Base-by-base conservation (phyloP, 2,888 invertebrate species). In the Exephanes ischioxanthus region DNA sequence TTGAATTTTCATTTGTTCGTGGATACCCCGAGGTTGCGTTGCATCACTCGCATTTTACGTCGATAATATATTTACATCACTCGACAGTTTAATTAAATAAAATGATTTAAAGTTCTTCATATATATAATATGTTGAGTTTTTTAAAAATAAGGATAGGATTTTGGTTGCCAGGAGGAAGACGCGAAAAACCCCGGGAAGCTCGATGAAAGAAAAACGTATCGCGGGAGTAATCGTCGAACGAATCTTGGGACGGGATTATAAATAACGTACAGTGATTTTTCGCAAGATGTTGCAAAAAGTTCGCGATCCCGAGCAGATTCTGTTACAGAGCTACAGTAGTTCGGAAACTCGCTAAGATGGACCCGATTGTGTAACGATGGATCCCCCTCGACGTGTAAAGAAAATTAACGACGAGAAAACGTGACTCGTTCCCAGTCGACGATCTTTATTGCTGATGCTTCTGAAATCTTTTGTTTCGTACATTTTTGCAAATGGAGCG, bases 221-320 rank as follows among this genome's bases (percentile, higher is more conserved):
- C 45, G 45, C 45, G 16, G 45, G 45, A 48, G 45, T 48, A 58
- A 30, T 14, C 71, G 79, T 79, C 71, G 79, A 79, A 71, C 79
- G 79, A 79, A 79, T 79, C 71, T 79, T 51, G 30, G 11, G 63
- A 53, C 45, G 61, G 26, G 55, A 16, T 45, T 55, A 30, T 45
- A 45, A 30, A 41, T 22, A 26, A 71, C 9, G 14, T 19, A 70
- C 45, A 7, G 22, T 55, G 37, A 79, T 70, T 70, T 11, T 63
- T 30, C 33, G 61, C 16, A 19, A 68, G n/a, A 30, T 7, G 14
- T 48, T 66, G 67, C 14, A 41, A 19, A 48, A 19, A 45, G 16
- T 68, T 41, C 55, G 66, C 33, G 45, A 61, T 45, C 33, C 22
- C 45, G 22, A 48, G 45, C 45, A 16, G 45, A 41, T 41, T 41